Conservation (phyloP, 92 coral and sea anemone genomes). For the Galaxea fascicularis region DNA sequence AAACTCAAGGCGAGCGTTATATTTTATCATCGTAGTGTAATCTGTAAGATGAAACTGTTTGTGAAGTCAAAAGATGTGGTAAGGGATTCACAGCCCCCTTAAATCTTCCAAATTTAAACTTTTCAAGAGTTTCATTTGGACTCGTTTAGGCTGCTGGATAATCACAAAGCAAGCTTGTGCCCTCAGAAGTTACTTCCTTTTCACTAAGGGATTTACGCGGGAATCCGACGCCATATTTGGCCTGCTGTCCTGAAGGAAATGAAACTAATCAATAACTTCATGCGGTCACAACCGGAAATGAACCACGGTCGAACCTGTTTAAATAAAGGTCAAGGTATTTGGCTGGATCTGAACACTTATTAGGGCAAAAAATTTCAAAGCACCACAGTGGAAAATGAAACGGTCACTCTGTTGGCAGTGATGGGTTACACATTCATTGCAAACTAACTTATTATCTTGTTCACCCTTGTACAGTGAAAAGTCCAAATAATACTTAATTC, state of each 20-base stretch:
- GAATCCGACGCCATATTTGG: neutral
- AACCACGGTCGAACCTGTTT: neutral
- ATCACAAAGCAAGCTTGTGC: too few species aligned
- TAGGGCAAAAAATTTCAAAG: too few species aligned
- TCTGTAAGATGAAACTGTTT: too few species aligned
- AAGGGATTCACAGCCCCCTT: too few species aligned
- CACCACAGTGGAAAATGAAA: neutral
- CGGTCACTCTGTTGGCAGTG: too few species aligned
- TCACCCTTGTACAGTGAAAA: neutral
- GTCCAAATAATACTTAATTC: slow-evolving; percentile 10
- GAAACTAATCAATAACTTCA: neutral
- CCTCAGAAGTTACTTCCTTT: too few species aligned
- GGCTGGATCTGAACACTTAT: neutral
- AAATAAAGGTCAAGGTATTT: neutral
- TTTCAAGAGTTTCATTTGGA: too few species aligned
- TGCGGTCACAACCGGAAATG: neutral
- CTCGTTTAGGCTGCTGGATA: too few species aligned
- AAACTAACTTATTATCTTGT: slow-evolving; percentile 1
- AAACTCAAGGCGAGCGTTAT: too few species aligned
- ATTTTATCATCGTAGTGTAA: too few species aligned
- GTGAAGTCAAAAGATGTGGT: too few species aligned
- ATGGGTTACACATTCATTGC: neutral
- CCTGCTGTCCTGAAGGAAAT: neutral
- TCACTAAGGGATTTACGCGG: neutral
- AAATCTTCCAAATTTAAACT: too few species aligned